phyloP scores from a whole-genome alignment of 2,113 vertebrate species.

The Sporophila hypoxantha region DNA sequence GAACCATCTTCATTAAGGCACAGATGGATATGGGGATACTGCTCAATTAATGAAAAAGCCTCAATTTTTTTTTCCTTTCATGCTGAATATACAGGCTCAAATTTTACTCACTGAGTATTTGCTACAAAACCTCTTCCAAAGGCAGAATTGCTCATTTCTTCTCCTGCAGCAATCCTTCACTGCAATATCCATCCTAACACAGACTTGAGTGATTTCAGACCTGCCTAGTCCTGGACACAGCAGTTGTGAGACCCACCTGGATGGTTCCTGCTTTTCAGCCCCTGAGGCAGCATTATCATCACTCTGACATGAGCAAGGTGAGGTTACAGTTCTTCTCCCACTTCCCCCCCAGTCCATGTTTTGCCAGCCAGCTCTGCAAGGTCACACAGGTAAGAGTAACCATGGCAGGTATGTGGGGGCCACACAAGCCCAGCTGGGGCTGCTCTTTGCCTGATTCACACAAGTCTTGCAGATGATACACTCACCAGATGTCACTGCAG shows the following conservation, averaged over 20 bases:
- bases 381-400: neutral
- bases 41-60: neutral
- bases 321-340: neutral
- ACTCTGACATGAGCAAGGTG: neutral
- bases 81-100: neutral
- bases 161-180: neutral
- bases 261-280: neutral
- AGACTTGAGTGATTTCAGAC: neutral
- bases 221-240: accelerated
- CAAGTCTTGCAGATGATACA: neutral
- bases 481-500: neutral
- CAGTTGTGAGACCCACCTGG: accelerated
- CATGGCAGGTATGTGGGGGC: accelerated
- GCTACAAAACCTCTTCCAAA: neutral
- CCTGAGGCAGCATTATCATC: neutral
- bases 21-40: neutral
- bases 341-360: accelerated
- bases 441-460: neutral
- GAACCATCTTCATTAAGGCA: neutral
- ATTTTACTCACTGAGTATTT: neutral
- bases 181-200: neutral
- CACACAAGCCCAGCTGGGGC: neutral
- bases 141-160: neutral
- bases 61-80: neutral
- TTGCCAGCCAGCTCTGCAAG: neutral